Evolutionary conservation across 2,113 vertebrate species (phyloP).

Genomic region (Parotia lawesii): DNA sequence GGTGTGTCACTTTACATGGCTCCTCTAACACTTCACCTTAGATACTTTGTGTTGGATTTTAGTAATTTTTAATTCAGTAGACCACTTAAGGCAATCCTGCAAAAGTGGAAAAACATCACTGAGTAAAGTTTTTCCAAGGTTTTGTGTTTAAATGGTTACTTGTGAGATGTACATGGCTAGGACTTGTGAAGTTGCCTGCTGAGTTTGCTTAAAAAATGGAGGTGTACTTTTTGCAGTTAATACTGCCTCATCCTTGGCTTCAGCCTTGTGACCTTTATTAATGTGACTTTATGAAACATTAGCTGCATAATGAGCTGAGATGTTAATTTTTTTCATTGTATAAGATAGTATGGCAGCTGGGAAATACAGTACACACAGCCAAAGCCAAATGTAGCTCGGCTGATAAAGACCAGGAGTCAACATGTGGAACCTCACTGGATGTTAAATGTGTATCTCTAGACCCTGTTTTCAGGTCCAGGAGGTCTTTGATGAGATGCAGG

Average conservation of each 20-base stretch:
- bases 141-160: not conserved
- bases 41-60: not conserved
- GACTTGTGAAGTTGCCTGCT: not conserved
- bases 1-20: not conserved
- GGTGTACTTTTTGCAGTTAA: not conserved
- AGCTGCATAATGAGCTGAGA: not conserved
- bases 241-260: not conserved
- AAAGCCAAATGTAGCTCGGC: not conserved
- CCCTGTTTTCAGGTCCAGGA: not conserved
- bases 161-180: not conserved
- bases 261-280: not conserved
- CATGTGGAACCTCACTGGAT: not conserved
- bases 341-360: not conserved
- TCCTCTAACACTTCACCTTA: not conserved
- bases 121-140: not conserved
- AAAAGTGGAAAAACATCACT: not conserved
- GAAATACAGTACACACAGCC: not conserved
- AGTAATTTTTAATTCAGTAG: not conserved
- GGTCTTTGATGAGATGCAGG: not conserved
- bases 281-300: not conserved
- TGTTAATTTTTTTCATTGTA: not conserved
- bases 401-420: not conserved
- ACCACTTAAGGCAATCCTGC: not conserved
- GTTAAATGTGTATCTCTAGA: not conserved
- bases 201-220: not conserved